phyloP scores from a whole-genome alignment of 30 jellyfish, hydroid and myxozoan species.

The Chrysaora quinquecirrha region DNA sequence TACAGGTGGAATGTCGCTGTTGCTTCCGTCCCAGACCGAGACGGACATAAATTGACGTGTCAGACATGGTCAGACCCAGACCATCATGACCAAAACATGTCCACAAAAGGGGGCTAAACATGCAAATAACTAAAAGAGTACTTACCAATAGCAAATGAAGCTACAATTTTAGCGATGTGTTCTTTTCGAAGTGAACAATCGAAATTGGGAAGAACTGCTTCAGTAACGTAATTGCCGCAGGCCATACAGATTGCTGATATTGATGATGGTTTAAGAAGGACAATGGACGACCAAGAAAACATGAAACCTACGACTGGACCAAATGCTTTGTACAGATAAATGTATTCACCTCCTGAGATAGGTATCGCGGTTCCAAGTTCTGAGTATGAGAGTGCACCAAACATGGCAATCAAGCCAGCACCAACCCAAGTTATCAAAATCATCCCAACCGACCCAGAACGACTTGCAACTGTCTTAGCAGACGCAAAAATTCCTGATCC shows the following conservation, averaged over 20 bases:
- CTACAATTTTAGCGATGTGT: constrained; percentile 72
- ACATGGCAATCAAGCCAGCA: constrained; percentile 67
- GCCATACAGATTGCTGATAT: constrained; percentile 91
- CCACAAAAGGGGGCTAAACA: too few relatives aligned
- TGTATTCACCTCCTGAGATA: constrained; percentile 87
- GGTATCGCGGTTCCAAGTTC: constrained; percentile 88
- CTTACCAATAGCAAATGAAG: constrained; percentile 90
- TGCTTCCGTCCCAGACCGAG: too few relatives aligned
- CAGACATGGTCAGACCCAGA: too few relatives aligned
- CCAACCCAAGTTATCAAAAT: constrained; percentile 76
- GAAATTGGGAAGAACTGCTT: constrained; percentile 78
- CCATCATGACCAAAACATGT: too few relatives aligned
- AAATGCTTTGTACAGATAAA: constrained; percentile 73
- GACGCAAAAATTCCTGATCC: constrained; percentile 97
- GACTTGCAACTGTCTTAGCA: constrained; percentile 63
- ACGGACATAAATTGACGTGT: too few relatives aligned
- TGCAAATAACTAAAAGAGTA: too few relatives aligned
- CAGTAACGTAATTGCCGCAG: constrained; percentile 85
- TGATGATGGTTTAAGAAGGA: constrained; percentile 84
- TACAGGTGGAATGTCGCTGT: too few relatives aligned
- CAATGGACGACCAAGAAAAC: constrained; percentile 71
- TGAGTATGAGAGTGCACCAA: constrained; percentile 75
- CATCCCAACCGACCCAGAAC: constrained; percentile 81
- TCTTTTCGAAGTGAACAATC: constrained; percentile 41
- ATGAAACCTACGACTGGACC: constrained; percentile 87